phyloP scores from a whole-genome alignment of 2,113 vertebrate species.

The Channa argus region DNA sequence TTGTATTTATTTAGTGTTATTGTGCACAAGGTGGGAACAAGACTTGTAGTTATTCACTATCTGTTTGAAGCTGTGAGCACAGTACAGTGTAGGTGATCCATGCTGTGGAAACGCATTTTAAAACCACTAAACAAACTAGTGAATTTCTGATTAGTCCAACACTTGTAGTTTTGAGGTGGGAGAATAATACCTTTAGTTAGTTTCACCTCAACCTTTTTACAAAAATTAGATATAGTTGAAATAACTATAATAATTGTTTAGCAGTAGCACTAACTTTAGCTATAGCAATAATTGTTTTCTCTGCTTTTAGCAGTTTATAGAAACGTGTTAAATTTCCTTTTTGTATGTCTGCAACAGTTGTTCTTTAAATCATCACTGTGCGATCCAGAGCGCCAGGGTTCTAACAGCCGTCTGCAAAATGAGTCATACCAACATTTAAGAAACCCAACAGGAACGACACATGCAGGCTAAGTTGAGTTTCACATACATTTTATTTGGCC shows the following conservation, averaged over 20 bases:
- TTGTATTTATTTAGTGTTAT: no score
- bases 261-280: no score
- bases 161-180: background rate
- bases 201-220: conserved; percentile 8
- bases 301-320: conserved; percentile 25
- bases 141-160: no score
- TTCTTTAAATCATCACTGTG: conserved; percentile 29
- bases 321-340: conserved; percentile 32
- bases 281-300: background rate
- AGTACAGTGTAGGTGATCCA: no score
- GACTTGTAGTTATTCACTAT: no score
- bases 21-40: no score
- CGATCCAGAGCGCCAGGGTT: conserved; percentile 44
- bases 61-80: no score
- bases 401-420: conserved; percentile 50
- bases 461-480: conserved; percentile 38
- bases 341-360: conserved; percentile 29
- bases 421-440: conserved; percentile 12
- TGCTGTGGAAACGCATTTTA: no score
- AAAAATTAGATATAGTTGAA: no score
- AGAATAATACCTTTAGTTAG: conserved; percentile 27
- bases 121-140: no score
- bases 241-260: no score
- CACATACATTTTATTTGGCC: conserved; percentile 58
- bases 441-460: no score